Conservation (phyloP, 2,113 vertebrate genomes). For the Colossoma macropomum region DNA sequence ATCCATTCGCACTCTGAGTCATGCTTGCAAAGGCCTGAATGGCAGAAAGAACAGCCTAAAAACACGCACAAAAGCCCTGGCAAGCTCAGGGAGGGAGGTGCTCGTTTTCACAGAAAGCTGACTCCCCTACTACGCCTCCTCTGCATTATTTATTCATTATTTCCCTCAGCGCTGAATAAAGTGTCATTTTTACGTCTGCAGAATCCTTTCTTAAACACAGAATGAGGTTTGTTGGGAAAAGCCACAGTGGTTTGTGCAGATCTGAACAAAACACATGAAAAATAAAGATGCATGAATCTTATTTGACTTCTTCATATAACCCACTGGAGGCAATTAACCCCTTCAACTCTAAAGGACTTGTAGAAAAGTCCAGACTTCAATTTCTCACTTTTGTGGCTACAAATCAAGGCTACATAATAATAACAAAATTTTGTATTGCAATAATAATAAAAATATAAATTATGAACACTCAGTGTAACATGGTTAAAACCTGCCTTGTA, state of each 20-base stretch:
- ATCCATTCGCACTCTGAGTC: slow-evolving; percentile 49
- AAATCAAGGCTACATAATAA: not conserved
- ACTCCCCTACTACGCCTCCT: not conserved
- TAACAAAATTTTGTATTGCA: too few species aligned
- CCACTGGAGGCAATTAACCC: not conserved
- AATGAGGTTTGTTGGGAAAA: not conserved
- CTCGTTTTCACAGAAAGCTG: slow-evolving; percentile 20
- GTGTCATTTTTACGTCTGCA: not conserved
- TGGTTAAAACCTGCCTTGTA: too few species aligned
- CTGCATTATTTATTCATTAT: slow-evolving; percentile 31
- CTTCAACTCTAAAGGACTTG: not conserved
- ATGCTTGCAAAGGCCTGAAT: slow-evolving; percentile 38
- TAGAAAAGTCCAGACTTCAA: not conserved
- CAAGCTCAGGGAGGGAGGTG: not conserved
- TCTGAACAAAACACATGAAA: slow-evolving; percentile 3
- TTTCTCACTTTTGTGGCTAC: not conserved
- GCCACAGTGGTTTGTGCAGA: not conserved
- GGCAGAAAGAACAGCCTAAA: slow-evolving; percentile 26
- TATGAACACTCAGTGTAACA: too few species aligned
- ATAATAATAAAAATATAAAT: too few species aligned
- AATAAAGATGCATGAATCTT: not conserved
- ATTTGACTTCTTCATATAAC: not conserved
- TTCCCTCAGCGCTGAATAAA: slow-evolving; percentile 1
- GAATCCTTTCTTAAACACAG: not conserved
- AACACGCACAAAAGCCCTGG: slow-evolving; percentile 5